Percentiles rank a stretch among this genome's conserved stretches.
These are phyloP conservation scores for Episyrphus balteatus DNA, from an alignment of 1,140 invertebrate genomes.

Conservation along the genomic window DNA sequence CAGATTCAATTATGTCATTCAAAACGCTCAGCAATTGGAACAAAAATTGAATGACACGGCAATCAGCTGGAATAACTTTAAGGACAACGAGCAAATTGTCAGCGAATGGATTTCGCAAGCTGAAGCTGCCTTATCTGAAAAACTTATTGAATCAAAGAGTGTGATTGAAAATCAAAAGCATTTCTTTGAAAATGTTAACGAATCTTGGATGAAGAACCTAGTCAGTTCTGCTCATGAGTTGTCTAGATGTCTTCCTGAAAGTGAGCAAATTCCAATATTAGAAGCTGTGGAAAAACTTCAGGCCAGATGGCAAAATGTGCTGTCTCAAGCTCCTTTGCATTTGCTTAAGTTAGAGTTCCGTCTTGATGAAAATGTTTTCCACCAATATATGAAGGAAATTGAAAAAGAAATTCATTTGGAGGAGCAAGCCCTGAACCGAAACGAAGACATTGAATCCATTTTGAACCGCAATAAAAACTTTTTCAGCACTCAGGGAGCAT, in stretches of 20 bases:
- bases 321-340: constrained; percentile 69
- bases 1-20: constrained; percentile 62
- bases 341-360: constrained; percentile 81
- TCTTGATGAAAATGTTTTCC: constrained; percentile 73
- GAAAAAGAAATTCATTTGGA: constrained; percentile 79
- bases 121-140: constrained; percentile 69
- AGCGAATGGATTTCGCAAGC: constrained; percentile 78
- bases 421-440: constrained; percentile 73
- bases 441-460: constrained; percentile 69
- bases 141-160: constrained; percentile 66
- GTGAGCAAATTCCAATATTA: constrained; percentile 56
- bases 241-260: constrained; percentile 50
- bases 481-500: constrained; percentile 56
- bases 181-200: constrained; percentile 77
- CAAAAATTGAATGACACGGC: constrained; percentile 65
- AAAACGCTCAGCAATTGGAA: constrained; percentile 65
- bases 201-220: constrained; percentile 71
- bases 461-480: constrained; percentile 65
- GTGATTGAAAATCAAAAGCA: constrained; percentile 68
- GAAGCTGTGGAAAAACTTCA: constrained; percentile 60
- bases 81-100: constrained; percentile 63
- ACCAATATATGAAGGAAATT: constrained; percentile 75
- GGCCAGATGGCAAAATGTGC: constrained; percentile 65
- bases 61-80: constrained; percentile 75
- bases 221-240: constrained; percentile 69